Base-by-base conservation (phyloP, 2,797 vertebrate species). In the Ara ararauna region DNA sequence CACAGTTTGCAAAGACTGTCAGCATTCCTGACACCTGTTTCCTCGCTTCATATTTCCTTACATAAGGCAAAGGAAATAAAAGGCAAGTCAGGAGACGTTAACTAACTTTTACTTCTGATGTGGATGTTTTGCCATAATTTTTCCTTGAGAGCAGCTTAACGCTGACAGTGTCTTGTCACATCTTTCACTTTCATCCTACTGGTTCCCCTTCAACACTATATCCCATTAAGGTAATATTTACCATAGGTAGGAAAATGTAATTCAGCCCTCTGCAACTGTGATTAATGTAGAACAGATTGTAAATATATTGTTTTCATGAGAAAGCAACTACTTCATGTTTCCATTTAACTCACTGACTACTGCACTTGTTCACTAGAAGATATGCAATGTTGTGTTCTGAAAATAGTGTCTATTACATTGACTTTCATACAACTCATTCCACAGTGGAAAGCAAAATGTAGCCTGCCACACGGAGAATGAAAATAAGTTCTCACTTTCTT, bases 231-330 rank as follows among this genome's bases (percentile, higher is more conserved):
- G 27, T 18, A 72, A 50, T 83, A 77, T 67, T 85, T 92, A 32
- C 73, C 26, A 27, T 53, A 76, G 67, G 64, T 32, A 73, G 71
- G 45, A 34, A 78, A 36, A 61, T 10, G 32, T 80, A 80, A 72
- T 83, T 87, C 72, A 89, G 61, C 29, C 36, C 34, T 91, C 68
- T 83, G 68, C 45, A 80, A 71, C 26, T 13, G 30, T 89, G 75
- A 92, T 92, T 71, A 87, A 71, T 58, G 53, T 48, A 74, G 89
- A 85, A 74, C 73, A 91, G 72, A 70, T 68, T 77, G 65, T 16
- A 90, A 93, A 72, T 34, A 68, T 85, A 38, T 82, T 86, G 67
- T 85, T 93, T 92, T 70, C 60, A 64, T 89, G 90, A 89, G 87
- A 85, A 76, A 92, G 20, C 71, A 81, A 47, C 67, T 42, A 50